Evolutionary conservation across 1,140 invertebrate species (phyloP).

Genomic region (Lamellibrachia luymesi): DNA sequence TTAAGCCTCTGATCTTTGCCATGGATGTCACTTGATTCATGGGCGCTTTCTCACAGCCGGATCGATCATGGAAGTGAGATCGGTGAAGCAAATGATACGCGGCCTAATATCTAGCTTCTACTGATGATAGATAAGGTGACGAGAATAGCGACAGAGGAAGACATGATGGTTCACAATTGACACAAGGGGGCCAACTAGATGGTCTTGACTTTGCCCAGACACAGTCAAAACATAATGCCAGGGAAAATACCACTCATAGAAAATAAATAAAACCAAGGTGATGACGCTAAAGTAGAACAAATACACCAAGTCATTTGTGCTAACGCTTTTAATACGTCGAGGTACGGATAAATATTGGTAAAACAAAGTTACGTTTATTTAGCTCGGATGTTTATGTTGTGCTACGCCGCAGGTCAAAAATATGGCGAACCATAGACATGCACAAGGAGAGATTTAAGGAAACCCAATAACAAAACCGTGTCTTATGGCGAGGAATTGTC

Average conservation of each 20-base stretch:
- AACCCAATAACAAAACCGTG: no score
- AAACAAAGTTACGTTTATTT: no score
- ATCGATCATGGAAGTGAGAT: not conserved
- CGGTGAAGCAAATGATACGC: not conserved
- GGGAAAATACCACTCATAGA: not conserved
- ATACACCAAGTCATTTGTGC: not conserved
- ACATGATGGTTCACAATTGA: not conserved
- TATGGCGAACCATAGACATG: no score
- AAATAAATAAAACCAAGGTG: not conserved
- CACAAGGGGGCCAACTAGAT: no score
- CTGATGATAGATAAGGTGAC: not conserved
- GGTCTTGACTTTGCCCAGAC: no score
- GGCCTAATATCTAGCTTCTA: not conserved
- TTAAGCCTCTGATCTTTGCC: not conserved
- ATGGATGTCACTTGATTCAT: not conserved
- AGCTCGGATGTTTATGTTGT: no score
- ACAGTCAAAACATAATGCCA: not conserved
- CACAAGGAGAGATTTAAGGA: no score
- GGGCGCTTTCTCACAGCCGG: not conserved
- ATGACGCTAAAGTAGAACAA: not conserved
- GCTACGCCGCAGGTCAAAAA: no score
- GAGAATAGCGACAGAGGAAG: not conserved
- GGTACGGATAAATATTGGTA: not conserved
- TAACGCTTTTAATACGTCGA: not conserved
- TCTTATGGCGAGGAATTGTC: no score